Conservation (phyloP, 1,140 invertebrate species). For the Ladona fulva region DNA sequence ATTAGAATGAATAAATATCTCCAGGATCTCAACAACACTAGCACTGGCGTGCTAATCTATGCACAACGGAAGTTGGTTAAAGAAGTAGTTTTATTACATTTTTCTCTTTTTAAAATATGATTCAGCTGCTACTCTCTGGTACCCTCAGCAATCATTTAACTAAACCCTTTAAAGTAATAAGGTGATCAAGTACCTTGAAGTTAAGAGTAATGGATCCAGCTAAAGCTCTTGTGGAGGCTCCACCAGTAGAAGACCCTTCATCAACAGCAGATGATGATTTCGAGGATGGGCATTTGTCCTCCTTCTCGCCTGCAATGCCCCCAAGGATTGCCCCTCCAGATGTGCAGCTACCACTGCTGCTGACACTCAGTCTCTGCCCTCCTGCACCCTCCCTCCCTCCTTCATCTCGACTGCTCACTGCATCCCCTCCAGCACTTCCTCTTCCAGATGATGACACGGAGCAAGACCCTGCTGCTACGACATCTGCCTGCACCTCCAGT, state of each 20-base stretch:
- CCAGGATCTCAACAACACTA: no score
- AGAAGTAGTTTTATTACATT: no score
- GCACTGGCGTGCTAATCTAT: no score
- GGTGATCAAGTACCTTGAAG: constrained; percentile 59
- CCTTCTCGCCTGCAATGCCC: constrained; percentile 44
- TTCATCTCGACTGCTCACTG: neutral
- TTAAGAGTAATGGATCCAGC: constrained; percentile 63
- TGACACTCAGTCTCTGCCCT: constrained; percentile 55
- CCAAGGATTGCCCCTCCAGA: constrained; percentile 57
- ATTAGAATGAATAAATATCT: no score
- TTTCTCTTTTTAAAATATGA: no score
- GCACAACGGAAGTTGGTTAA: no score
- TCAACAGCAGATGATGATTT: neutral
- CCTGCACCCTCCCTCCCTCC: neutral
- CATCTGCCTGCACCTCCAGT: constrained; percentile 67
- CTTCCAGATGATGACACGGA: neutral
- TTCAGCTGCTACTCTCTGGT: no score
- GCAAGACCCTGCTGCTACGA: constrained; percentile 42
- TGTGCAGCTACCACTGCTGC: constrained; percentile 60
- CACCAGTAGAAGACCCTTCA: constrained; percentile 33
- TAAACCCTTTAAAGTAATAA: no score
- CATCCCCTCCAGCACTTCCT: neutral
- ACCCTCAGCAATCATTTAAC: no score
- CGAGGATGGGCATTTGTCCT: neutral
- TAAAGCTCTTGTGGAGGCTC: constrained; percentile 61